Base-by-base conservation (phyloP, 2,888 invertebrate genomes). In the Aspidiotus destructor region DNA sequence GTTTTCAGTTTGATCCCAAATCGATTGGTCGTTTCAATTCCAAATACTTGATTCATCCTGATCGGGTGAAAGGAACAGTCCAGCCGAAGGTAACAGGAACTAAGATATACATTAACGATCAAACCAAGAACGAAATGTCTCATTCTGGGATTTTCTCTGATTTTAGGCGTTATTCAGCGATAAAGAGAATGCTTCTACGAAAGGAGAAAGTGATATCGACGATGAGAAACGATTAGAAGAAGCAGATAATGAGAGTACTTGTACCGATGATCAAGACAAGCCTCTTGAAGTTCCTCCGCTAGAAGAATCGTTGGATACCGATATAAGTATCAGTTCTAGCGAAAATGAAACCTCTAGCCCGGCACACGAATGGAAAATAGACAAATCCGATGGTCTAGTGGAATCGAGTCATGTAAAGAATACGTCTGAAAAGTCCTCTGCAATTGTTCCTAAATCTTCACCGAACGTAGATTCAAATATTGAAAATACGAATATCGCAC, bases 1-100 rank as follows among this genome's bases (percentile, higher is more conserved):
- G n/a, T 58, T 40, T 58, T 2, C 58, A 58, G 58, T 65, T 40
- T 41, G 48, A 58, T n/a, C 44, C 65, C 3, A 42, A 42, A 42
- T 42, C 42, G 7, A n/a, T 48, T 5, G 41, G 11, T 5, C 57
- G 55, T 11, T 15, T 13, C 2, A n/a, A 10, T 11, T 8, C 28
- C 9, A 41, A 53, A 42, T 55, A 64, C 16, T 40, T 54, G 41
- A 54, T 57, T 17, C 65, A 58, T 8, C 7, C 42, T 2, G 65
- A 65, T 58, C 58, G 60, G 9, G 42, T 54, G 8, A 53, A 41
- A 53, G 11, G 28, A n/a, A 40, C n/a, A 40, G 10, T 55, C 1
- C 40, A 41, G n/a, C 42, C 64, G 41, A 57, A 64, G 41, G 55
- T 54, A 9, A n/a, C 28, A 28, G 1, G 1, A 28, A 28, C 28